Evolutionary conservation across 1,140 invertebrate genomes (phyloP), one percentile per base, ranked within the genome.

Genomic region (Proctacanthus coquilletti): DNA sequence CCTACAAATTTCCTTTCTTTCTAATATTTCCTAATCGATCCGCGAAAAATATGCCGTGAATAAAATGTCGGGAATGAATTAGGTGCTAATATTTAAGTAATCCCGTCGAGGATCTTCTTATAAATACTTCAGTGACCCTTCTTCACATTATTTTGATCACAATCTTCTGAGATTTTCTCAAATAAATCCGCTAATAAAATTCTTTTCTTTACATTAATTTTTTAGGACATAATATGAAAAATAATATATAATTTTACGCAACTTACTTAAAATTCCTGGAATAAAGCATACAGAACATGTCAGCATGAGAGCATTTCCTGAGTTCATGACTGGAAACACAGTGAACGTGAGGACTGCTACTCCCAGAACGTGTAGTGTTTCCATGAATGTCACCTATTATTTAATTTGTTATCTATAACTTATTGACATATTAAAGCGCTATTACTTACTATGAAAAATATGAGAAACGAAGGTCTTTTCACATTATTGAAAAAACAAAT

Each of bases 241-340:
- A 32, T 13, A 32, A 32, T n/a, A n/a, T n/a, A n/a, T n/a, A n/a
- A n/a, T n/a, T n/a, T n/a, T n/a, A n/a, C n/a, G n/a, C n/a, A n/a
- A 54, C 55, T 56, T 45, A 60, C 56, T 61, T 27, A 77, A 77
- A 31, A 60, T 55, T 21, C 74, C 77, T 3, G 92, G 92, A 10
- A 94, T 65, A 47, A 93, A 78, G 58, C 85, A 92, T n/a, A 95
- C 74, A 49, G 84, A 92, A 62, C 91, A 93, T 11, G 89, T 87
- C 15, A 95, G 63, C 80, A 94, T 89, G 8, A 86, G 77, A 3
- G 83, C 87, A 62, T 87, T 84, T 25, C 92, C 74, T 29, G 87
- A 83, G 61, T 95, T 86, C 37, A 95, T 52, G 46, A 86, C 75
- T 1, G 92, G 91, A 2, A 96, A 65, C 32, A 95, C 75, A 27